Base-by-base conservation (phyloP, 2,888 invertebrate genomes). In the Sipha maydis region DNA sequence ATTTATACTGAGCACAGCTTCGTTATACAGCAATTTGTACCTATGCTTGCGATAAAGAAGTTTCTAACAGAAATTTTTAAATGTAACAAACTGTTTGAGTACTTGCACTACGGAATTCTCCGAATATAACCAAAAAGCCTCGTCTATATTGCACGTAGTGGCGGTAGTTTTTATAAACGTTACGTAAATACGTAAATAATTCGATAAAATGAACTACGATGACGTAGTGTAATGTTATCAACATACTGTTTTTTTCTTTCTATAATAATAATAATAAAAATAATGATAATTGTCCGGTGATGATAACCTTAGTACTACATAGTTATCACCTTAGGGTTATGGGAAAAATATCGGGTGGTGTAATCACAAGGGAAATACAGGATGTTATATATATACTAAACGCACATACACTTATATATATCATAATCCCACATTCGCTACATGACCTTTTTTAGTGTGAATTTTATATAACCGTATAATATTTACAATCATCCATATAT, bases 121-220 rank as follows among this genome's bases (percentile, higher is more conserved):
- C 28, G 11, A 25, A 28, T n/a, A 31, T 28, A 31, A 71, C 71
- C 3, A 17, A 69, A 69, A 28, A 28, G 11, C 14, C 31, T 28
- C 28, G 71, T 71, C 9, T 31, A 71, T 3, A 17, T 17, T 0
- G 9, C 69, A 31, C 31, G 31, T n/a, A 28, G 69, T 9, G n/a
- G 28, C 17, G 17, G 28, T 28, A 25, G 71, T 71, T 71, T 31
- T 71, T 17, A 4, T 80, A 67, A 34, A 79, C 25, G 54, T 54
- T 54, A 61, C 61, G 38, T 80, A 61, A 80, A 80, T 54, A 61
- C 61, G 38, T 80, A 61, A 80, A 80, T 80, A 69, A 69, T 80
- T 67, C 38, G 41, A 80, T 67, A 41, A 67, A 80, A 80, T 34
- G 61, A 21, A 69, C 69, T 7, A 71, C 9, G 67, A 25, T 67